phyloP scores from a whole-genome alignment of 1,140 invertebrate species.

The Drosophila tani region DNA sequence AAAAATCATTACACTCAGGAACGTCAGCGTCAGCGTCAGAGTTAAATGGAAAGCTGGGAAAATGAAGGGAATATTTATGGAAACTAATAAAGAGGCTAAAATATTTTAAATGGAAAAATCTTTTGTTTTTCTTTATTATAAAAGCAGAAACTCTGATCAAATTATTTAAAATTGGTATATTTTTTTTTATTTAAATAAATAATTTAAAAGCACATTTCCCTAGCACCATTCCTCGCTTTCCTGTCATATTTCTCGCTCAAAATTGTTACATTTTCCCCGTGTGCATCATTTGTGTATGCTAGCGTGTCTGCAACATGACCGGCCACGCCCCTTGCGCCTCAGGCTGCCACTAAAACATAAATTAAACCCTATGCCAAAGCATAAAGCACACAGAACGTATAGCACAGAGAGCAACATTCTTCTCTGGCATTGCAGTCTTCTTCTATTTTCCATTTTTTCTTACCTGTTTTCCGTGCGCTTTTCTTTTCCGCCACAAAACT shows the following conservation, averaged over 20 bases:
- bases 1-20: neutral
- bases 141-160: neutral
- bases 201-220: neutral
- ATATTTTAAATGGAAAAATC: neutral
- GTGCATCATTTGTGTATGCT: slow-evolving; percentile 35
- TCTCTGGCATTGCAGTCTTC: slow-evolving; percentile 25
- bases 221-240: too few relatives aligned
- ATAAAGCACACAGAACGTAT: slow-evolving; percentile 22
- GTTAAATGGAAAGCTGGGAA: neutral
- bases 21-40: too few relatives aligned
- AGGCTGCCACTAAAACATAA: slow-evolving; percentile 55
- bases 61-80: neutral
- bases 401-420: slow-evolving; percentile 49
- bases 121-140: neutral
- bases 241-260: neutral
- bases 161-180: too few relatives aligned
- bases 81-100: too few relatives aligned
- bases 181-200: too few relatives aligned
- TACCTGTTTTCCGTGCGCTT: slow-evolving; percentile 36
- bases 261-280: neutral
- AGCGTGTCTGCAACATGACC: slow-evolving; percentile 46
- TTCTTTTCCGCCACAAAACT: slow-evolving; percentile 69
- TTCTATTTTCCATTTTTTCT: slow-evolving; percentile 5
- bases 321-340: slow-evolving; percentile 52
- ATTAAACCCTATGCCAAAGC: slow-evolving; percentile 58